Evolutionary conservation across 2,797 vertebrate species (phyloP).

Genomic region (Poeciliopsis gracilis): DNA sequence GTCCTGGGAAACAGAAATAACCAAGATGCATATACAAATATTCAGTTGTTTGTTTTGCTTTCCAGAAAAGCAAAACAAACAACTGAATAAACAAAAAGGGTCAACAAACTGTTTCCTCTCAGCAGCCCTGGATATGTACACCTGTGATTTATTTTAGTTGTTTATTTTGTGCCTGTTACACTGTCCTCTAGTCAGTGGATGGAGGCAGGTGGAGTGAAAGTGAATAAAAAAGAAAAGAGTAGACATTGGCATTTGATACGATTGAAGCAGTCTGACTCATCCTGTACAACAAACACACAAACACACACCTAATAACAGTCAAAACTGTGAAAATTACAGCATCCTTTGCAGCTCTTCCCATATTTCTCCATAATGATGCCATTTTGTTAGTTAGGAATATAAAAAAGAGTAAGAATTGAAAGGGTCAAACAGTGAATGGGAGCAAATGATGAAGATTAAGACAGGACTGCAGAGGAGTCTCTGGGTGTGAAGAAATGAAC

Average conservation of each 20-base stretch:
- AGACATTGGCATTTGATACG: slow-evolving; percentile 22
- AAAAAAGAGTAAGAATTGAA: neutral
- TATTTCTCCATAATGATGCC: slow-evolving; percentile 45
- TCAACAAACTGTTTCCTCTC: slow-evolving; percentile 5
- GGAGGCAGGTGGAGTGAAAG: neutral
- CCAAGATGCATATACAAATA: slow-evolving; percentile 9
- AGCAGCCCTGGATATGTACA: neutral
- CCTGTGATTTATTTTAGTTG: slow-evolving; percentile 7
- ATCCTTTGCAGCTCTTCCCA: slow-evolving; percentile 17
- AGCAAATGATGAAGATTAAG: neutral
- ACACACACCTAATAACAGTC: slow-evolving; percentile 1
- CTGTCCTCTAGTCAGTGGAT: slow-evolving; percentile 15
- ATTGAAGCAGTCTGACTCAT: slow-evolving; percentile 46
- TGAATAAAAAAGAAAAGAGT: neutral
- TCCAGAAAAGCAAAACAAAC: slow-evolving; percentile 8
- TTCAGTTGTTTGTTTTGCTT: too few species aligned
- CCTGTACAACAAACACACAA: slow-evolving; percentile 15
- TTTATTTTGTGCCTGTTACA: slow-evolving; percentile 15
- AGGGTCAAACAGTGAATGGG: slow-evolving; percentile 9
- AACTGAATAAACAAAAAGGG: slow-evolving; percentile 13
- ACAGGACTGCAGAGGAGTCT: slow-evolving; percentile 13
- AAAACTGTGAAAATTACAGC: slow-evolving; percentile 8
- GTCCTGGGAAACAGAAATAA: neutral
- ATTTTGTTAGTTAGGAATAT: neutral
- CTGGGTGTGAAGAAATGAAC: neutral